Conservation (phyloP, 2,888 invertebrate genomes). For the Petrolisthes cinctipes region DNA sequence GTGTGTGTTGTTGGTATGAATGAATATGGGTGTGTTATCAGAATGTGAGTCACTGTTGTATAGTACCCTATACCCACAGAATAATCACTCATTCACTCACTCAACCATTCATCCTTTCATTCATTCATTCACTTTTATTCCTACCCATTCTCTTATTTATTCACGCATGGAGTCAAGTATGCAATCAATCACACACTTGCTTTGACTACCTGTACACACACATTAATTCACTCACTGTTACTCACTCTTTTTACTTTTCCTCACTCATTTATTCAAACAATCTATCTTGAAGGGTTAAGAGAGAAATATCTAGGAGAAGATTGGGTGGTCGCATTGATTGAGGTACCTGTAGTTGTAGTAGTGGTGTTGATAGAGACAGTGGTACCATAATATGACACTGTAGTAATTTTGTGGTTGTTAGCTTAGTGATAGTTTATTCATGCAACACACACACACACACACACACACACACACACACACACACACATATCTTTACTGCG, state of each 20-base stretch:
- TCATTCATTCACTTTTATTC: neutral
- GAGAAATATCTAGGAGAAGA: neutral
- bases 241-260: neutral
- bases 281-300: neutral
- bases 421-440: neutral
- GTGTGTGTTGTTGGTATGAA: neutral
- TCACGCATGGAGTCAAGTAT: too few species aligned
- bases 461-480: slow-evolving; percentile 26
- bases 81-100: neutral
- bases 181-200: slow-evolving; percentile 29
- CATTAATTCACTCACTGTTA: slow-evolving; percentile 19
- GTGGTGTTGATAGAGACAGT: neutral
- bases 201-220: neutral
- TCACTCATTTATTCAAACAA: neutral
- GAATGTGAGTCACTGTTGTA: too few species aligned
- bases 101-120: neutral
- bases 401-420: neutral
- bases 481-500: slow-evolving; percentile 1
- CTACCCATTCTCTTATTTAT: slow-evolving; percentile 19
- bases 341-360: neutral
- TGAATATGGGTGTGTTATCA: slow-evolving; percentile 12
- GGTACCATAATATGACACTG: too few species aligned
- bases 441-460: slow-evolving; percentile 4
- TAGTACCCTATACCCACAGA: neutral
- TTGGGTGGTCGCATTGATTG: neutral